Base-by-base conservation (phyloP, 2,888 invertebrate species). In the Caenorhabditis sulstoni region DNA sequence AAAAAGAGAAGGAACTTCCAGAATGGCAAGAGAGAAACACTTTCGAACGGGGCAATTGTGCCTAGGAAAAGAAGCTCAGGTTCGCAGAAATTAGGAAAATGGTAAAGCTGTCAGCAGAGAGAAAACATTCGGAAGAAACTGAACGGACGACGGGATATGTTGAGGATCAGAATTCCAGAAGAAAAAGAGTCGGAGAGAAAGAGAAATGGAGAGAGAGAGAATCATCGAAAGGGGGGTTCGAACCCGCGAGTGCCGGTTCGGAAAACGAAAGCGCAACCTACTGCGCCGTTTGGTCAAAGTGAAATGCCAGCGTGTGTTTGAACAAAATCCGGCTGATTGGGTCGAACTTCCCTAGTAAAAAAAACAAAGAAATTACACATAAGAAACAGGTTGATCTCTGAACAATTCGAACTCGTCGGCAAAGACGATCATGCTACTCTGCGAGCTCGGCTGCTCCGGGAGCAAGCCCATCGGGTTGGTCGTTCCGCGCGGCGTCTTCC, bases 391-490 rank as follows among this genome's bases (percentile, higher is more conserved):
- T 41, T 79, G 79, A 64, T 79, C 79, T 45, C 67, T 50, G 41
- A 79, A 79, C 23, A 79, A 57, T 47, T 79, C 79, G n/a, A 79
- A 79, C 57, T 79, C 79, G 44, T 79, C 73, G n/a, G 62, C 55
- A 50, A 73, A 67, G 44, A 79, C 77, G 39, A 77, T 77, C 70
- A 77, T 70, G 57, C 68, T 76, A 68, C 68, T 76, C 50, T 70
- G 77, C 44, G 58, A 29, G 29, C 29, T 29, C 29, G 3, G 29
- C 29, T 29, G 29, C 29, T 29, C 44, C 16, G 53, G 37, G 22
- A 37, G 75, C 16, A 39, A 57, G 23, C 41, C 14, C 41, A 41
- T 41, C 41, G 41, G 41, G 7, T 29, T 29, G 3, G 50, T 53
- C 64, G 44, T 68, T 61, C 45, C 59, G 29, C 29, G 41, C 22